Conservation (phyloP, 2,888 invertebrate species). For the Lymantria monacha region DNA sequence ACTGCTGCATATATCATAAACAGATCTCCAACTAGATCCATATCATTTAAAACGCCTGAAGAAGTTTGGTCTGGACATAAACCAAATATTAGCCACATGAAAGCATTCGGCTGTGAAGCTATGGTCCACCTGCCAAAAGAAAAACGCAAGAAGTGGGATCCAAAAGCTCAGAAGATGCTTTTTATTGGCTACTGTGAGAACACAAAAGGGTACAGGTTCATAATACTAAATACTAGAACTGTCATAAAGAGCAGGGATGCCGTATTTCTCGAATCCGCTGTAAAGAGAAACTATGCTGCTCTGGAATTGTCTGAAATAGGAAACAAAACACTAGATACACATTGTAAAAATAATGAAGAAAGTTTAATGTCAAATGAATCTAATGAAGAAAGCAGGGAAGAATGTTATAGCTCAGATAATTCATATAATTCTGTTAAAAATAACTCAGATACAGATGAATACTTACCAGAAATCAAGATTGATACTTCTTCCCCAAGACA, state of each 20-base stretch:
- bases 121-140: too few species aligned
- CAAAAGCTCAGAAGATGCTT: too few species aligned
- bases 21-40: too few species aligned
- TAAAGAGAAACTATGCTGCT: slow-evolving; percentile 11
- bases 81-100: too few species aligned
- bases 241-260: slow-evolving; percentile 1
- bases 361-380: not conserved
- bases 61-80: too few species aligned
- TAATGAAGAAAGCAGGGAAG: not conserved
- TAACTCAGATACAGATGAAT: slow-evolving; percentile 5
- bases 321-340: not conserved
- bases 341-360: not conserved
- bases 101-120: too few species aligned
- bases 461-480: slow-evolving; percentile 3
- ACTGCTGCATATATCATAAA: too few species aligned
- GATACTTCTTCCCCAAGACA: slow-evolving; percentile 1
- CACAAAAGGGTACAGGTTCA: too few species aligned
- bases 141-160: too few species aligned
- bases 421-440: slow-evolving; percentile 2
- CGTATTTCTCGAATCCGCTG: slow-evolving; percentile 1
- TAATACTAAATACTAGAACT: not conserved
- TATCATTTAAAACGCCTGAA: too few species aligned
- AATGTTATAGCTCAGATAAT: not conserved
- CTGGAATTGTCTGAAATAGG: slow-evolving; percentile 1
- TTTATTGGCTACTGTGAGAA: too few species aligned